Evolutionary conservation across 2,113 vertebrate genomes (phyloP).

Genomic region (Triplophysa rosa): DNA sequence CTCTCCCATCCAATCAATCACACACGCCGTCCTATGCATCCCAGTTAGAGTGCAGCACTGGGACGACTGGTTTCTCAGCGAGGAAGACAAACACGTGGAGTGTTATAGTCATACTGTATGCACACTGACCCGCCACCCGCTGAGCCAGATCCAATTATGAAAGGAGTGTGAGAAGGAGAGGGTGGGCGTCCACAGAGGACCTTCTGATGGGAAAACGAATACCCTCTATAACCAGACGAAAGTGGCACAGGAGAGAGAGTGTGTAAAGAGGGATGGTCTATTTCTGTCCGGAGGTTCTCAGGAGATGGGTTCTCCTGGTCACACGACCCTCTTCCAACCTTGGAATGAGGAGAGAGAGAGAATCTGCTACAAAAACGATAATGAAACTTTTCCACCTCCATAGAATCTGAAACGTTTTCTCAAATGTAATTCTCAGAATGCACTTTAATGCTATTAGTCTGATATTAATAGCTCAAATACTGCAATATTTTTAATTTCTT

Average conservation of each 20-base stretch:
- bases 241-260: slow-evolving; percentile 7
- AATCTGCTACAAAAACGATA: no score
- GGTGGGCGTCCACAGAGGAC: neutral
- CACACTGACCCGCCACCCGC: neutral
- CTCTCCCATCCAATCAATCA: neutral
- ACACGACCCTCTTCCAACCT: slow-evolving; percentile 26
- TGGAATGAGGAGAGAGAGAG: slow-evolving; percentile 1
- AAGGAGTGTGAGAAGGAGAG: neutral
- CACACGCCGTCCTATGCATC: neutral
- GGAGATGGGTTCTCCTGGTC: slow-evolving; percentile 27
- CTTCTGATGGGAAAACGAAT: slow-evolving; percentile 14
- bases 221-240: neutral
- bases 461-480: neutral
- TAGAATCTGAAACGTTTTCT: neutral
- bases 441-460: neutral
- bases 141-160: neutral
- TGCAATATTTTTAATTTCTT: neutral
- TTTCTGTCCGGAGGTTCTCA: slow-evolving; percentile 24
- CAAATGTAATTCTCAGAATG: neutral
- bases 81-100: slow-evolving; percentile 6
- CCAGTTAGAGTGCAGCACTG: no score
- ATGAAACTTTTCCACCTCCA: no score
- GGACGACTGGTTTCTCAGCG: neutral
- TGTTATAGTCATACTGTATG: neutral
- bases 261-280: slow-evolving; percentile 16